Conservation (phyloP, 2,113 vertebrate genomes). For the Phaetusa simplex region DNA sequence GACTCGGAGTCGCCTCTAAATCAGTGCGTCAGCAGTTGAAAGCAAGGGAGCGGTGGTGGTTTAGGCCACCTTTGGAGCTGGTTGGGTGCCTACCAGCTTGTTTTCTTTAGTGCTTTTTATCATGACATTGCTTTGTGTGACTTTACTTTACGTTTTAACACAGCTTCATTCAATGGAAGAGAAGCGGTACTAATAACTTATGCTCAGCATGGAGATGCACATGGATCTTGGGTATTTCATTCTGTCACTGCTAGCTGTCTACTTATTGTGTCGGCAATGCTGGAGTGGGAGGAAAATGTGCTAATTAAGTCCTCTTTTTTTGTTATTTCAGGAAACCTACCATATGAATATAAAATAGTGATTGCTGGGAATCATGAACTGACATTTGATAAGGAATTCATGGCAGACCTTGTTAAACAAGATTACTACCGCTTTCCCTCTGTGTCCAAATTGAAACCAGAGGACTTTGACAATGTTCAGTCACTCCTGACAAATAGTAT, state of each 20-base stretch:
- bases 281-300: constrained; percentile 63
- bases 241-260: constrained; percentile 42
- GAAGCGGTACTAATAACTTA: background rate
- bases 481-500: constrained; percentile 98
- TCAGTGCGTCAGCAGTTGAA: background rate
- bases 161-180: background rate
- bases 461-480: constrained; percentile 99
- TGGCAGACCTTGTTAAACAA: constrained; percentile 99
- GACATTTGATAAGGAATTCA: constrained; percentile 99
- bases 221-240: background rate
- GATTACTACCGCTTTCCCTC: constrained; percentile 99
- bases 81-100: background rate
- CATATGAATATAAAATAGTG: constrained; percentile 98
- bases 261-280: constrained; percentile 4
- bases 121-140: background rate
- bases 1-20: background rate
- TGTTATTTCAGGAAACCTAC: constrained; percentile 89
- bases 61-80: background rate
- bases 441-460: constrained; percentile 98
- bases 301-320: constrained; percentile 74
- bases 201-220: constrained; percentile 1
- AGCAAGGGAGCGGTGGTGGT: background rate
- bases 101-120: background rate
- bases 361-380: constrained; percentile 99
- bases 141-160: background rate